Percentiles rank a stretch among this genome's conserved stretches.
Evolutionary conservation across 2,797 vertebrate species (phyloP).

Genomic region (Mormyrus proboscirostris): DNA sequence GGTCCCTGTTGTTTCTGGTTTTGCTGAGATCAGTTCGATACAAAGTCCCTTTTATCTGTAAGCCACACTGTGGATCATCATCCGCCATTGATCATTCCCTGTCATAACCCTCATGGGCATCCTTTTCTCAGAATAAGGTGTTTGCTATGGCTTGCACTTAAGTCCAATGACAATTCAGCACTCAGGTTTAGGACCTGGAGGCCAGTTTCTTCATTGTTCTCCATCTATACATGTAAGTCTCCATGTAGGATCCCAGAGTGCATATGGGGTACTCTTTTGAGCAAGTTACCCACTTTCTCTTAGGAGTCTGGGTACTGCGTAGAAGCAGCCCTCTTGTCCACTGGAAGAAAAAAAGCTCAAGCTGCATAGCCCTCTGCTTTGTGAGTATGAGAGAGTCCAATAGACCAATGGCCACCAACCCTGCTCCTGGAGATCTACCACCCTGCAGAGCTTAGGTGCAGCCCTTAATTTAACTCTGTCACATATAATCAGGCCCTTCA

Average conservation of each 20-base stretch:
- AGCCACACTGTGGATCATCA: neutral
- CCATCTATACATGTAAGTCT: neutral
- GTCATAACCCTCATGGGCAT: neutral
- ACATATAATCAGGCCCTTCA: no score
- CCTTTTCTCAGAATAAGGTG: neutral
- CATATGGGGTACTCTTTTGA: neutral
- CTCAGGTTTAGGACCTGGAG: neutral
- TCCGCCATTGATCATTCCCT: neutral
- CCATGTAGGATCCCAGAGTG: neutral
- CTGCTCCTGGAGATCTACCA: no score
- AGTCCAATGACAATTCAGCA: neutral
- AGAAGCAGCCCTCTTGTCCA: neutral
- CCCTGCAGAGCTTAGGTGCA: no score
- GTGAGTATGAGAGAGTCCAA: neutral
- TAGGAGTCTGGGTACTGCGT: neutral
- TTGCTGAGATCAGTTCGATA: neutral
- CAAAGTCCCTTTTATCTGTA: neutral
- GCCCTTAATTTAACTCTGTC: no score
- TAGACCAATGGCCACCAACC: neutral
- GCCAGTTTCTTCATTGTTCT: neutral
- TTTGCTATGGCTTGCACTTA: neutral
- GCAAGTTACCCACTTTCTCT: neutral
- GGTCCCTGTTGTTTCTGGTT: neutral
- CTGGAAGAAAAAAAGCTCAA: neutral
- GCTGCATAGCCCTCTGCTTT: neutral